phyloP scores from a whole-genome alignment of 2,888 invertebrate genomes.

The Fragum whitleyi region DNA sequence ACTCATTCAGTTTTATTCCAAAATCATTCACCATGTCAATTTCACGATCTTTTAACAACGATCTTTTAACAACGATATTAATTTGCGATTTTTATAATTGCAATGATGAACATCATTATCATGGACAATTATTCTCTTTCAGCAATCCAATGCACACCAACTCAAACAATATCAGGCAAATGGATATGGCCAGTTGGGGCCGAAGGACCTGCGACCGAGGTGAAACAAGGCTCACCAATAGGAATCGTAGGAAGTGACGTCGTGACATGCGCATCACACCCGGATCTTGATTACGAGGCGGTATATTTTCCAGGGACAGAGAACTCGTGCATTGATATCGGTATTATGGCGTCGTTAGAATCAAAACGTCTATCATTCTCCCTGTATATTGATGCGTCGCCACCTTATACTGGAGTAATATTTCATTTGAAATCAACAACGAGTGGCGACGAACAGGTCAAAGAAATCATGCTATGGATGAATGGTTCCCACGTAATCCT shows the following conservation, averaged over 20 bases:
- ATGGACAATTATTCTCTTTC: no score
- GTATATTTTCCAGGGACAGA: slow-evolving; percentile 3
- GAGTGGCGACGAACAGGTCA: not conserved
- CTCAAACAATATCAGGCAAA: not conserved
- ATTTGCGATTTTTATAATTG: no score
- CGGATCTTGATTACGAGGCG: not conserved
- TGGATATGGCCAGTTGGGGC: slow-evolving; percentile 6
- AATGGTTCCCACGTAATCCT: slow-evolving; percentile 8
- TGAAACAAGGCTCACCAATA: not conserved
- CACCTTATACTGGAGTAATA: not conserved
- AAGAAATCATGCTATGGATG: slow-evolving; percentile 12
- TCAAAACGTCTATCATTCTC: not conserved
- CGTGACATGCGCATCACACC: not conserved
- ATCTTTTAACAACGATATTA: no score
- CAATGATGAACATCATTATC: no score
- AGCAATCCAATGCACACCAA: not conserved
- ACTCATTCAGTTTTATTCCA: no score
- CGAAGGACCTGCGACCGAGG: not conserved
- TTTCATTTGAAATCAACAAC: not conserved
- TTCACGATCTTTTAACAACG: no score
- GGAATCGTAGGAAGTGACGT: slow-evolving; percentile 8
- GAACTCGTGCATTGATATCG: slow-evolving; percentile 11
- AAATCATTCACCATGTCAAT: no score
- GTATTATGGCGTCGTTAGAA: not conserved
- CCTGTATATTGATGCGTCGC: not conserved